Percentiles rank a stretch among this genome's conserved stretches.
Conservation (phyloP, 64 coral and sea anemone species). For the Trachythela sp. region DNA sequence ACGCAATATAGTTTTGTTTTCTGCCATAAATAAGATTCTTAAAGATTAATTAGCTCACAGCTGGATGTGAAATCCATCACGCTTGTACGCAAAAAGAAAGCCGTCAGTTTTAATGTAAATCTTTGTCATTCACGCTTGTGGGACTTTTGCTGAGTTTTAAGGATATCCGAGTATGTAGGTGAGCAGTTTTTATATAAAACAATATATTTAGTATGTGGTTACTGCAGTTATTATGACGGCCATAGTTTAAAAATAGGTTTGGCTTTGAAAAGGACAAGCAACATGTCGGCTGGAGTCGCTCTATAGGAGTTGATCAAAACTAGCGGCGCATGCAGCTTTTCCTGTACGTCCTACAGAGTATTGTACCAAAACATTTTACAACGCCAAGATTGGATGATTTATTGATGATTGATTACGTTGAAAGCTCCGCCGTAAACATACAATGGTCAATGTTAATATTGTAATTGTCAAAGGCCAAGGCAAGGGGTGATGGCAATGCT, state of each 20-base stretch:
- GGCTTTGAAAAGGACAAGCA: not conserved
- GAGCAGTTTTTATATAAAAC: not conserved
- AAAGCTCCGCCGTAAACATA: not conserved
- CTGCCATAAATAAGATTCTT: not conserved
- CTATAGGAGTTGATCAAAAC: not conserved
- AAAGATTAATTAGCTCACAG: not conserved
- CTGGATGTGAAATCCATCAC: not conserved
- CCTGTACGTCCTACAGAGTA: not conserved
- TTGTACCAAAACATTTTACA: not conserved
- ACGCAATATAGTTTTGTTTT: not conserved
- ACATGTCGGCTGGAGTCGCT: not conserved
- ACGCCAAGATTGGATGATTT: not conserved
- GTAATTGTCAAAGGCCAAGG: no score
- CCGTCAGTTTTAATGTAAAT: not conserved
- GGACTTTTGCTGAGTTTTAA: not conserved
- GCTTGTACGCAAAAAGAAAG: not conserved
- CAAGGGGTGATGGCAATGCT: no score
- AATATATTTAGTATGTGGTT: not conserved
- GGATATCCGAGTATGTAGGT: not conserved
- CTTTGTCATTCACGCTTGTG: no score
- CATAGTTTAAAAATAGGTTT: not conserved
- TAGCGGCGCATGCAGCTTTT: not conserved
- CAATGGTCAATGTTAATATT: no score
- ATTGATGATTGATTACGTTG: not conserved
- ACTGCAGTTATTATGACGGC: not conserved